Evolutionary conservation across 64 coral and sea anemone genomes (phyloP).

Genomic region (Catalaphyllia jardinei): DNA sequence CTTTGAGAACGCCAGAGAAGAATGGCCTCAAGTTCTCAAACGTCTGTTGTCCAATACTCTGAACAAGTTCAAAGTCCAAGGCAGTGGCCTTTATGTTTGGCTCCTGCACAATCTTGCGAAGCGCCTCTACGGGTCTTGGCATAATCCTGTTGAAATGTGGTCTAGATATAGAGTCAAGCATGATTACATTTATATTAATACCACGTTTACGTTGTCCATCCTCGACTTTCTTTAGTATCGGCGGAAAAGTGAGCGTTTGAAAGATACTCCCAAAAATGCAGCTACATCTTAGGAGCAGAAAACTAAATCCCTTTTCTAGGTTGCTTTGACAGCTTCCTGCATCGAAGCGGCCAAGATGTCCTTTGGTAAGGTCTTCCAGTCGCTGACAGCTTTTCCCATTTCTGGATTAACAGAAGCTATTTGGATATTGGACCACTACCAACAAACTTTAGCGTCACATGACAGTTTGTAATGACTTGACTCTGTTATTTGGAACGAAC

Average conservation of each 20-base stretch:
- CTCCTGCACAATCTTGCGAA: constrained; percentile 28
- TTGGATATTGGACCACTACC: background rate
- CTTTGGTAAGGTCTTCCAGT: constrained; percentile 1
- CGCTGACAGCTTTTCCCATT: constrained; percentile 13
- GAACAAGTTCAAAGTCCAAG: constrained; percentile 46
- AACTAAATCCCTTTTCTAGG: background rate
- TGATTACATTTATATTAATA: constrained; percentile 39
- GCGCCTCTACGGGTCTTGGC: background rate
- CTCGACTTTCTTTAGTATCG: background rate
- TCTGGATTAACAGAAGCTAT: constrained; percentile 2
- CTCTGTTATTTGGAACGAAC: background rate
- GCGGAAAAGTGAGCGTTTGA: constrained; percentile 29
- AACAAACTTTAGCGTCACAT: constrained; percentile 16
- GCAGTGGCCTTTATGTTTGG: constrained; percentile 4
- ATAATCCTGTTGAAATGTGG: constrained; percentile 49
- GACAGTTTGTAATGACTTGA: background rate
- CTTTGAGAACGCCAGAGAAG: constrained; percentile 38
- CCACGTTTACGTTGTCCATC: too few relatives aligned
- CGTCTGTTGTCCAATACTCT: constrained; percentile 25
- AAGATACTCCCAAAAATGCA: constrained; percentile 8
- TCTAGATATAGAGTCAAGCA: constrained; percentile 46
- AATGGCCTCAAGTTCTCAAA: constrained; percentile 51
- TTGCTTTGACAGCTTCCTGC: background rate
- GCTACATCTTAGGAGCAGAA: constrained; percentile 23
- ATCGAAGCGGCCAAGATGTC: background rate